Conservation (phyloP, 1,140 invertebrate genomes). For the Chrysoperla carnea region DNA sequence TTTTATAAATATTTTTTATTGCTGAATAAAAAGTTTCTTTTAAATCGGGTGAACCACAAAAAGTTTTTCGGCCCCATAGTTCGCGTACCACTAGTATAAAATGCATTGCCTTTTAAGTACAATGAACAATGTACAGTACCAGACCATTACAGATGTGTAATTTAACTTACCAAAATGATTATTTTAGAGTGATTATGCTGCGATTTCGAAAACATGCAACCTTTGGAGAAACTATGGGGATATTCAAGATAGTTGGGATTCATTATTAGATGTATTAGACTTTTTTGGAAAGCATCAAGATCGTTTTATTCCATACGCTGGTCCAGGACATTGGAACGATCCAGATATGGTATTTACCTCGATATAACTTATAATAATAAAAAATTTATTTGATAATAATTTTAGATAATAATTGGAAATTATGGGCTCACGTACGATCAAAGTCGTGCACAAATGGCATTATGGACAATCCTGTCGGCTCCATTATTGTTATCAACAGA, state of each 20-base stretch:
- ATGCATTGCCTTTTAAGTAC: too few relatives aligned
- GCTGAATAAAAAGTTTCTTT: too few relatives aligned
- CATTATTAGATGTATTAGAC: constrained; percentile 51
- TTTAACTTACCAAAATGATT: too few relatives aligned
- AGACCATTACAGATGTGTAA: too few relatives aligned
- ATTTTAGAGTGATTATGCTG: constrained; percentile 48
- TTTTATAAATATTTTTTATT: too few relatives aligned
- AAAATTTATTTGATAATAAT: constrained; percentile 3
- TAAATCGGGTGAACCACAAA: too few relatives aligned
- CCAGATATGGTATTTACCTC: constrained; percentile 60
- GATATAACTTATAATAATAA: background rate
- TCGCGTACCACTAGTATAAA: too few relatives aligned
- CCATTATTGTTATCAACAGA: constrained; percentile 81
- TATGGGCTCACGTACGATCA: constrained; percentile 74
- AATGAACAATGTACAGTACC: too few relatives aligned
- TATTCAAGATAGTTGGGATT: constrained; percentile 65
- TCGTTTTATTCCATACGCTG: constrained; percentile 46
- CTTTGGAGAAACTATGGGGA: constrained; percentile 80
- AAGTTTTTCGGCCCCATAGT: too few relatives aligned
- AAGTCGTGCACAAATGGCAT: constrained; percentile 69
- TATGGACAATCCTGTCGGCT: constrained; percentile 79
- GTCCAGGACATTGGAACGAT: constrained; percentile 81
- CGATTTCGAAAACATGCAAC: constrained; percentile 56
- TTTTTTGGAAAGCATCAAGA: constrained; percentile 65
- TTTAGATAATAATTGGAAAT: constrained; percentile 68